These are phyloP conservation scores for Drosophila parthenogenetica DNA, from an alignment of 2,888 invertebrate genomes.

Conservation along the genomic window DNA sequence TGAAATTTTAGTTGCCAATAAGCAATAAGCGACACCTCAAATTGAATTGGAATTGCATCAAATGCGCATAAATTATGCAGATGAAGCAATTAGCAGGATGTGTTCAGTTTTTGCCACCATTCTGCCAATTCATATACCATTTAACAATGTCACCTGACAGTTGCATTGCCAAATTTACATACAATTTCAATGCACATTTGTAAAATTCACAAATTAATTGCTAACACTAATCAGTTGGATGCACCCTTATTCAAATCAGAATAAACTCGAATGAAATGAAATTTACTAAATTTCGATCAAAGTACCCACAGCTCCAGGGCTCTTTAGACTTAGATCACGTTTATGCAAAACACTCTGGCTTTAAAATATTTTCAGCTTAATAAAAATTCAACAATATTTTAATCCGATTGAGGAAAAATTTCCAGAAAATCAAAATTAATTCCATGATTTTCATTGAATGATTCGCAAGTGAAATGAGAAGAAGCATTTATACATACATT, in stretches of 20 bases:
- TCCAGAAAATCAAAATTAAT: conserved; percentile 64
- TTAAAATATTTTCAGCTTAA: too few species aligned
- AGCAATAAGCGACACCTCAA: conserved; percentile 56
- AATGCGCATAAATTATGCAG: conserved; percentile 75
- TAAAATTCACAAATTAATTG: conserved; percentile 78
- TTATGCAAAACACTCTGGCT: too few species aligned
- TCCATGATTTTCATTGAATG: conserved; percentile 55
- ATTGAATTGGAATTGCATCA: conserved; percentile 69
- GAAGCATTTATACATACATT: background rate
- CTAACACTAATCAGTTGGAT: conserved; percentile 21
- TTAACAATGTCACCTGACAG: conserved; percentile 58
- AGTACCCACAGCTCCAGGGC: conserved; percentile 54
- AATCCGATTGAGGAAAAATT: conserved; percentile 64
- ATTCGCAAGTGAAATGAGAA: background rate
- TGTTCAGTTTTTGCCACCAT: conserved; percentile 37
- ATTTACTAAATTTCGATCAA: conserved; percentile 56
- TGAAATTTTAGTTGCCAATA: conserved; percentile 24
- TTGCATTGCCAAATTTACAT: conserved; percentile 69
- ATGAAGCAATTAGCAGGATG: conserved; percentile 73
- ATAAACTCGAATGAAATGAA: conserved; percentile 48
- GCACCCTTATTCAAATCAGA: conserved; percentile 20
- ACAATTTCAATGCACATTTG: conserved; percentile 71
- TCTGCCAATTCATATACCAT: conserved; percentile 21
- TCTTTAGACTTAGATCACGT: background rate
- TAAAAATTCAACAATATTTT: conserved; percentile 19